phyloP scores from a whole-genome alignment of 2,888 invertebrate genomes.

The Agriopis marginaria region DNA sequence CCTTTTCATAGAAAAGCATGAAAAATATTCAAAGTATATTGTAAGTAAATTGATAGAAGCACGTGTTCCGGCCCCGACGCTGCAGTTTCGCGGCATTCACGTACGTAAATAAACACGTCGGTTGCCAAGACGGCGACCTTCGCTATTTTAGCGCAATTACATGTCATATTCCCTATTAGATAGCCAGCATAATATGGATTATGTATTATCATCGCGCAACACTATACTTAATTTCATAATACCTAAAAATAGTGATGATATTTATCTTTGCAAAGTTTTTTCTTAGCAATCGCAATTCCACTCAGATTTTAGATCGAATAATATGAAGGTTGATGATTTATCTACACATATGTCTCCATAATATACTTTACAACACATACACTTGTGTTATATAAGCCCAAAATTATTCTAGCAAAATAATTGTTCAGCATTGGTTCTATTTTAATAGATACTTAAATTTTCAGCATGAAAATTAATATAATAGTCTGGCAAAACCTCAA shows the following conservation, averaged over 20 bases:
- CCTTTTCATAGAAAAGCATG: background rate
- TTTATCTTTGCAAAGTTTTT: too few relatives aligned
- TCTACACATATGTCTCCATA: too few relatives aligned
- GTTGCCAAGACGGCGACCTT: conserved; percentile 84
- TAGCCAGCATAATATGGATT: conserved; percentile 58
- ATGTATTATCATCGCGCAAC: conserved; percentile 42
- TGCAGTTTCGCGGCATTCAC: conserved; percentile 81
- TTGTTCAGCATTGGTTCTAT: too few relatives aligned
- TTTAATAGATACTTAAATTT: background rate
- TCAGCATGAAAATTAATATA: background rate
- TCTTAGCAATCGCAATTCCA: too few relatives aligned
- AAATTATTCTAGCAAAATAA: too few relatives aligned
- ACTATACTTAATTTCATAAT: background rate
- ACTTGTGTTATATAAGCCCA: too few relatives aligned
- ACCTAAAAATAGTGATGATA: too few relatives aligned
- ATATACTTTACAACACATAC: too few relatives aligned
- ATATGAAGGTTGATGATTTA: too few relatives aligned
- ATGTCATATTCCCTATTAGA: conserved; percentile 68
- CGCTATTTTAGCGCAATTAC: conserved; percentile 77
- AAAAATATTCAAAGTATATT: conserved; percentile 43
- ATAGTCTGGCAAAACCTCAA: background rate
- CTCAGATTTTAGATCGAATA: too few relatives aligned
- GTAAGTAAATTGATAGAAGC: conserved; percentile 66
- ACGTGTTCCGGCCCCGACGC: conserved; percentile 71
- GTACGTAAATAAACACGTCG: conserved; percentile 83